Base-by-base conservation (phyloP, 2,888 invertebrate genomes). In the Drosophila buzzatii region DNA sequence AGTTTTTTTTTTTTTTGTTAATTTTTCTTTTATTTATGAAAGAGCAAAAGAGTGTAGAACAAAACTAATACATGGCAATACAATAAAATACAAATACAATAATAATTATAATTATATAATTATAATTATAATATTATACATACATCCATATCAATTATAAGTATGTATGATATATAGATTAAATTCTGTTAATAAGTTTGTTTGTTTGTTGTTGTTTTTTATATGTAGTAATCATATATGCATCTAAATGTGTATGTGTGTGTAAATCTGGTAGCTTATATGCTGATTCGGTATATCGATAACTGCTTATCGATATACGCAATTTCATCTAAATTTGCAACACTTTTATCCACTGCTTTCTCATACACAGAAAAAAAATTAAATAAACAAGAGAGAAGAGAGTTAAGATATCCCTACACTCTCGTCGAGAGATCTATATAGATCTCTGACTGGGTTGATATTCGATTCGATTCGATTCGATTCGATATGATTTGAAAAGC, bases 31-130 rank as follows among this genome's bases (percentile, higher is more conserved):
- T 80, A 82, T 90, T 89, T 84, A 89, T 89, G 83, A 89, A 90
- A 91, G 90, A 91, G 91, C 88, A 91, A 91, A 91, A 91, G 90
- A 90, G 88, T 87, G 84, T 90, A 65, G 90, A 91, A 91, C 89
- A 91, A 90, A 91, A 91, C 90, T 91, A 91, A 91, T 89, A 90
- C 89, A 78, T 62, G 51, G 56, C 62, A 70, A 85, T 90, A 90
- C 84, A 90, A 90, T 90, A 86, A 90, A 91, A 91, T 91, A 90
- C 90, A 91, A 90, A 90, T 91, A 85, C 85, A 90, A 91, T 89
- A 87, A 91, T 88, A 89, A 90, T 84, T 89, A 83, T 81, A 76
- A 72, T 74, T 78, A 76, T 78, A 73, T 78, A 76, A 79, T 85
- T 76, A 70, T 88, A 89, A 90, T 84, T 89, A 83, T 81, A 75